phyloP scores from a whole-genome alignment of 2,113 vertebrate genomes.

The Dromaius novaehollandiae region DNA sequence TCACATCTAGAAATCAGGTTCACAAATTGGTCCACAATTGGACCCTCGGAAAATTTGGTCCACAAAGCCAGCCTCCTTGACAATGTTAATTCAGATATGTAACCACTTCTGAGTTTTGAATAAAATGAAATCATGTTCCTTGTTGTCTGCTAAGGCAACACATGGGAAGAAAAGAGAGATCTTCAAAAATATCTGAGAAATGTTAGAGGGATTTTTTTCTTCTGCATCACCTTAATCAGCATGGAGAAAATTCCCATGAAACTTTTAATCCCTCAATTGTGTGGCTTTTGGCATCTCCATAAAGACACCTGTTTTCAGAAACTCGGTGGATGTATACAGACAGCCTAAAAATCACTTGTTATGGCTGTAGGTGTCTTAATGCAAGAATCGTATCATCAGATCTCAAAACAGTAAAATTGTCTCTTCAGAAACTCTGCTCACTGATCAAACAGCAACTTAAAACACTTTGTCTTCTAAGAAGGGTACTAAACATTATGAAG shows the following conservation, averaged over 20 bases:
- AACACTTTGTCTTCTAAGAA: background rate
- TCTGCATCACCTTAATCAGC: background rate
- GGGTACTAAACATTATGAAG: background rate
- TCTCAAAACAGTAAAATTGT: background rate
- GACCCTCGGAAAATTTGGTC: background rate
- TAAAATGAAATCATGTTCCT: background rate
- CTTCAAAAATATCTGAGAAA: background rate
- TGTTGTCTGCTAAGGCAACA: background rate
- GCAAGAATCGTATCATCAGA: no score
- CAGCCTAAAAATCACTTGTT: rapidly evolving
- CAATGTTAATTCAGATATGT: background rate
- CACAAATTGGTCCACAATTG: background rate
- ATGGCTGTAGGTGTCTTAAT: background rate
- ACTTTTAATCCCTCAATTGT: background rate
- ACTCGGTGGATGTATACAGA: rapidly evolving
- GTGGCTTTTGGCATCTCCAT: background rate
- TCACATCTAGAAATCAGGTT: background rate
- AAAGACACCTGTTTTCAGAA: background rate
- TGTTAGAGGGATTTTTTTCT: background rate
- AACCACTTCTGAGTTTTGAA: background rate
- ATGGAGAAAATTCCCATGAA: background rate
- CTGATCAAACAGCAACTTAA: background rate
- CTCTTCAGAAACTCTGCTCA: background rate
- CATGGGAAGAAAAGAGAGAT: background rate
- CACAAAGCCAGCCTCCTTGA: background rate